Evolutionary conservation across 2,888 invertebrate genomes (phyloP).

Genomic region (Baronia brevicornis): DNA sequence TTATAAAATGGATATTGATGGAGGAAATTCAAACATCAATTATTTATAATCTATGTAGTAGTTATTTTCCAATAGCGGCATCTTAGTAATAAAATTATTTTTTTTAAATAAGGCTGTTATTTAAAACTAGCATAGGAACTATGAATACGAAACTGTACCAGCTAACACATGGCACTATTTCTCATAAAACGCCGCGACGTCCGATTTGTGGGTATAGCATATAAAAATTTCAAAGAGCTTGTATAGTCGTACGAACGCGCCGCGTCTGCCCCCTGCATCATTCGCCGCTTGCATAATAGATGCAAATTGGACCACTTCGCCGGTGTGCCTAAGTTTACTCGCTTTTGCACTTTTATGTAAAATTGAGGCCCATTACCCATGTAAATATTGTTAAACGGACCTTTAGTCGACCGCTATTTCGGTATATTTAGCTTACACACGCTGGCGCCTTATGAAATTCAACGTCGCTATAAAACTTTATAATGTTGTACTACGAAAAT

Average conservation of each 20-base stretch:
- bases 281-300: conserved; percentile 68
- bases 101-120: conserved; percentile 9
- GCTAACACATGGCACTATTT: conserved; percentile 37
- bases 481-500: conserved; percentile 7
- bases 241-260: conserved; percentile 41
- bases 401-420: conserved; percentile 16
- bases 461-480: conserved; percentile 9
- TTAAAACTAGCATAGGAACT: conserved; percentile 8
- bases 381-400: conserved; percentile 66
- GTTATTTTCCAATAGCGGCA: no score
- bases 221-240: conserved; percentile 67
- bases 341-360: conserved; percentile 70
- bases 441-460: conserved; percentile 27
- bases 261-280: conserved; percentile 49
- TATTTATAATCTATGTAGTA: no score
- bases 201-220: conserved; percentile 67
- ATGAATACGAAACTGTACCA: conserved; percentile 24
- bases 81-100: no score
- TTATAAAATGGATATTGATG: no score
- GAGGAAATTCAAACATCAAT: no score
- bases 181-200: conserved; percentile 54
- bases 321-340: conserved; percentile 61
- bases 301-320: conserved; percentile 72
- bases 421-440: no score
- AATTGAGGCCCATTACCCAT: conserved; percentile 50